These are phyloP conservation scores for Mirounga angustirostris DNA, from an alignment of 2,113 vertebrate species.

Conservation along the genomic window DNA sequence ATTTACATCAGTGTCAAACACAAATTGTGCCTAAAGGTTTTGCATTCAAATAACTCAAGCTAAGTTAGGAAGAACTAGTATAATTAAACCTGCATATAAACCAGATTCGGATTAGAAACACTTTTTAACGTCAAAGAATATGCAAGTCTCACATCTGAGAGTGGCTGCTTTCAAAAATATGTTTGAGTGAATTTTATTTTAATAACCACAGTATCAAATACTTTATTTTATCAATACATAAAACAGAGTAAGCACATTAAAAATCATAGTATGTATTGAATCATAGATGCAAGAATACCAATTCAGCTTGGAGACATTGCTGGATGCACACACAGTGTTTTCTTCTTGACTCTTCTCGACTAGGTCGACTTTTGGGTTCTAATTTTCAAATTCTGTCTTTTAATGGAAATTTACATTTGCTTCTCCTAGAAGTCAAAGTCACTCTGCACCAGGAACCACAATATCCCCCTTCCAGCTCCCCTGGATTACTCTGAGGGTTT, in stretches of 20 bases:
- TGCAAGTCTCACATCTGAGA: not conserved
- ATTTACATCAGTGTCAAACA: slow-evolving; percentile 36
- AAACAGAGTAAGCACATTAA: not conserved
- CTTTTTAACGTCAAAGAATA: not conserved
- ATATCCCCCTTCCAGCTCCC: not conserved
- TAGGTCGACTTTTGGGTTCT: not conserved
- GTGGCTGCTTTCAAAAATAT: not conserved
- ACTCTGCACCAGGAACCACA: not conserved
- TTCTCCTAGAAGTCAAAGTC: not conserved
- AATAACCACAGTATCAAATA: not conserved
- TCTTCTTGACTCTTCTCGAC: not conserved
- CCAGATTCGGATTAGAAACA: not conserved
- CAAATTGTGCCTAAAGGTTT: not conserved
- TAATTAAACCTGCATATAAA: slow-evolving; percentile 22
- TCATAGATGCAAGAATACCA: not conserved
- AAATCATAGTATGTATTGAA: not conserved
- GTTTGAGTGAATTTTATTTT: not conserved
- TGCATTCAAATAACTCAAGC: slow-evolving; percentile 9
- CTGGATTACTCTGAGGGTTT: not conserved
- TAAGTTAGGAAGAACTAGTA: not conserved
- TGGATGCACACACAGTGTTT: not conserved
- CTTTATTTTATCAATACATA: not conserved
- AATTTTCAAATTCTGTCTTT: not conserved
- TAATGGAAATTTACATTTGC: not conserved
- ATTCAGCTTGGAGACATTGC: not conserved